Base-by-base conservation (phyloP, 2,797 vertebrate genomes). In the Glossophaga mutica region DNA sequence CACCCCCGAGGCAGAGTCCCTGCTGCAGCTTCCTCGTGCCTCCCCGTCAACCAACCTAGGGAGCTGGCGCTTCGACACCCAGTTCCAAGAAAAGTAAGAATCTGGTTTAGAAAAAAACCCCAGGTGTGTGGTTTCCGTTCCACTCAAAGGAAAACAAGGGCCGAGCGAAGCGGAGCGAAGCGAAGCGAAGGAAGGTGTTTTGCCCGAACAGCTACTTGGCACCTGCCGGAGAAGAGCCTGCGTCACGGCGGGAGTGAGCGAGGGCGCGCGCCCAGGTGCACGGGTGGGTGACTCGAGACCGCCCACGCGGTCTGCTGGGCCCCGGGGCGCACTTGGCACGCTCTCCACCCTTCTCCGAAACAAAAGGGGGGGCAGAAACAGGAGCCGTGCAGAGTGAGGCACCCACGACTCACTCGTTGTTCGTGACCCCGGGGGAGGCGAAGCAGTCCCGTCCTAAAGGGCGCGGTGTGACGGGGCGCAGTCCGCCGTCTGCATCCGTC, bases 181-280 rank as follows among this genome's bases (percentile, higher is more conserved):
- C 57, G 32, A 73, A 77, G 6, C 65, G 37, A 73, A 57, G 50
- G 34, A 90, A 89, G 59, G 71, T 57, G 71, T 68, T 97, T 74
- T 82, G 50, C 46, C 44, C 62, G 81, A 76, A 48, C 32, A 87
- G 42, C 65, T 59, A 19, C 68, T 86, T 96, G 93, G 93, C 93
- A 97, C 57, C 52, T 0, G 1, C 22, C 4, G 55, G 55, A 22
- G 4, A 57, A 57, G 9, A 26, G 26, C 9, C 26, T 57, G 2
- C 55, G 26, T 26, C 21, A 9, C 22, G 9, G 3, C 8, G 22
- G 10, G 22, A 24, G 22, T 24, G 55, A 57, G 55, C 22, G 3
- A 26, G 22, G 55, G 55, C 22, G 4, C 22, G 55, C 9, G 21
- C 55, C 55, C 22, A 57, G 55, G 55, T 9, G 1, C 55, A 10